Base-by-base conservation (phyloP, 35 echinoderm and acorn worm genomes). In the Acanthaster planci region DNA sequence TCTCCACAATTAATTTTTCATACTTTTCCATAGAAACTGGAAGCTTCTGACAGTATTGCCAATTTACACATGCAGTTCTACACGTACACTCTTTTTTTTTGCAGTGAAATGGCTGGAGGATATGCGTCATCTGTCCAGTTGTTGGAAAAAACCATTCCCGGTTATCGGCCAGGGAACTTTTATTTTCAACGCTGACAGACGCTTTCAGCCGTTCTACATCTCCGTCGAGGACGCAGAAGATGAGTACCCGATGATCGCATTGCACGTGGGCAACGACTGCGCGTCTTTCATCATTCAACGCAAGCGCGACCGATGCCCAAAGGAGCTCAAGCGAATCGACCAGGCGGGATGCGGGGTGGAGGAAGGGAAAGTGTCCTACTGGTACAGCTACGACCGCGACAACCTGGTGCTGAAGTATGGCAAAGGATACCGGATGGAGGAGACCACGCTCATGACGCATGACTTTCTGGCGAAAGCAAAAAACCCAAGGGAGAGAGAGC, bases 301-400 rank as follows among this genome's bases (percentile, higher is more conserved):
- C 14, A 0, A 7, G 30, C 2, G 40, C 31, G 9, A 30, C 31
- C 10, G 6, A 8, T n/a, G n/a, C 14, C 30, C 67, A 34, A 18
- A 30, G 1, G 40, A 86, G 59, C 32, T 76, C 2, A 76, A 8
- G 14, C 35, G 78, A 15, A 39, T 88, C 78, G 76, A 31, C 10
- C 30, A n/a, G 15, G 77, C 52, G 1, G 36, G 42, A 12, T 47
- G 42, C 42, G 42, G 42, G 37, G 77, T 79, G 16, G 77, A 51
- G 22, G 22, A 42, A 10, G 77, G 42, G 36, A 80, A 38, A 21
- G 27, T n/a, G 26, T 80, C 86, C 17, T 88, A 88, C 53, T 88
- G 86, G 86, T 80, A 54, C 16, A 88, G 86, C 58, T 88, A 88
- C 54, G 86, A 88, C 52, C 79, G 86, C 2, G 86, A 88, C 39